These are phyloP conservation scores for Pachymerium ferrugineum DNA, from an alignment of 2,888 invertebrate species.

Conservation along the genomic window DNA sequence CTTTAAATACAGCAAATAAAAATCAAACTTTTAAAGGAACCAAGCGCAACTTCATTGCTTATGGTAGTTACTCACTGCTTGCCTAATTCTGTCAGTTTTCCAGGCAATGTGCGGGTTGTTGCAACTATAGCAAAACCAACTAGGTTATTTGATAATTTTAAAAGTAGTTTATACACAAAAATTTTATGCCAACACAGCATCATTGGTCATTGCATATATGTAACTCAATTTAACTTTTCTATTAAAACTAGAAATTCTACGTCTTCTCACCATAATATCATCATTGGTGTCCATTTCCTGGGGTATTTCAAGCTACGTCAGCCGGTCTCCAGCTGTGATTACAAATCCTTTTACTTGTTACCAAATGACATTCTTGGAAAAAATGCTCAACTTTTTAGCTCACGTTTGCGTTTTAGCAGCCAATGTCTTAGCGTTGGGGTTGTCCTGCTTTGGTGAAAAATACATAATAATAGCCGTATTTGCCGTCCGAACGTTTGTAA, in stretches of 20 bases:
- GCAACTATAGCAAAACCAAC: too few species aligned
- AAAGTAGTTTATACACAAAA: too few species aligned
- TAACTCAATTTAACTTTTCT: too few species aligned
- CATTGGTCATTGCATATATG: too few species aligned
- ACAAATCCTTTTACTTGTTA: neutral
- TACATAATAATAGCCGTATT: neutral
- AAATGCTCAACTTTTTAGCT: neutral
- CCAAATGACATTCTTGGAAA: neutral
- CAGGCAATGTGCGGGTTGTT: too few species aligned
- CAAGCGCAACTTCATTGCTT: too few species aligned
- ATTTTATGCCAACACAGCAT: too few species aligned
- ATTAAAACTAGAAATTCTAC: neutral
- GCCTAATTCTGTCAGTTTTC: too few species aligned
- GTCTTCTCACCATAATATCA: neutral
- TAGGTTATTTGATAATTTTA: too few species aligned
- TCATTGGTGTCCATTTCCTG: neutral
- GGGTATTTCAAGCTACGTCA: neutral
- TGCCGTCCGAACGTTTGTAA: neutral
- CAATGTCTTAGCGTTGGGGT: neutral
- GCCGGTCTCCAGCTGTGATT: neutral
- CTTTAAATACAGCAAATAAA: too few species aligned
- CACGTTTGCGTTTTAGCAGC: neutral
- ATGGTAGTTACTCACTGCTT: too few species aligned
- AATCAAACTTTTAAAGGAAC: too few species aligned
- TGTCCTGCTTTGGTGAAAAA: neutral